Base-by-base conservation (phyloP, 2,113 vertebrate genomes). In the Myocastor coypus region DNA sequence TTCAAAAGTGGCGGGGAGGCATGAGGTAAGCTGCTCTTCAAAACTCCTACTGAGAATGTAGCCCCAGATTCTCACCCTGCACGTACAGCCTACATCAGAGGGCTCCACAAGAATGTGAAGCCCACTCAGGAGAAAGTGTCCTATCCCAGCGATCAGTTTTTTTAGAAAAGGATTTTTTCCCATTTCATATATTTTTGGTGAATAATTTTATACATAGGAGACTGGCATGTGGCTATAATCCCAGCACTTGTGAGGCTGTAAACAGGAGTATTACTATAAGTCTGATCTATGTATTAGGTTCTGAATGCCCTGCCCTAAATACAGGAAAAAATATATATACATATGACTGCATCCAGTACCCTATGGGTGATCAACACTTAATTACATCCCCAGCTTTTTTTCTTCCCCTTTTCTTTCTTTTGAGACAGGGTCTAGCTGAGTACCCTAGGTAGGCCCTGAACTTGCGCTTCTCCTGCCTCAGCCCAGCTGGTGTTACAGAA, bases 111-210 rank as follows among this genome's bases (percentile, higher is more conserved):
- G 59, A 80, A 57, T 55, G 28, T 0, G 20, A 37, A 28, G 8
- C 10, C 52, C 2, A 4, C 16, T n/a, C 3, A 0, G 3, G 2
- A 34, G 28, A 7, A 1, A 84, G 22, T 28, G 5, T 1, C 42
- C 37, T 16, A 80, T 40, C 13, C 26, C 14, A 24, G 24, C 5
- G 22, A 52, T 52, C 4, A 5, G 1, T 7, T 50, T 69, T 69
- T n/a, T 84, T 42, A 1, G 37, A 87, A 91, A 11, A 83, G 40
- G 8, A 63, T 57, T 73, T 75, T 57, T 91, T 8, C 42, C 85
- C 61, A 37, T 91, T 63, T 52, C 14, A n/a, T 3, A 7, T 20
- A 17, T 37, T 55, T 78, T 20, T 63, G 20, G 37, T 32, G 22
- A 86, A 42, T 50, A 52, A 19, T 1, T 73, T 11, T 73, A 71